These are phyloP conservation scores for Epirrhoe alternata DNA, from an alignment of 2,888 invertebrate species.

Conservation along the genomic window DNA sequence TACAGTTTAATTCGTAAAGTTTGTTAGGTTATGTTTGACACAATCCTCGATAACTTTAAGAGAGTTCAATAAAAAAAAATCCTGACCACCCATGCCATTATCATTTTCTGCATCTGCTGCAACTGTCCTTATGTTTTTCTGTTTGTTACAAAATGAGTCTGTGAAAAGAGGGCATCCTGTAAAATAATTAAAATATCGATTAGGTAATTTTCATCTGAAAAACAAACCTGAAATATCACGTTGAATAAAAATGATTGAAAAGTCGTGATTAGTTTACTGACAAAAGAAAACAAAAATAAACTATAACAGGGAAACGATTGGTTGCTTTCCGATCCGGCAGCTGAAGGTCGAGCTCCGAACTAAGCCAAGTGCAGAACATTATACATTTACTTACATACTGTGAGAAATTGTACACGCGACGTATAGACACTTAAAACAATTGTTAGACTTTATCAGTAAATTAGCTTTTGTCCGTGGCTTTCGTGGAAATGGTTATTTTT, in stretches of 20 bases:
- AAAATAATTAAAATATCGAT: no score
- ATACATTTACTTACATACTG: not conserved
- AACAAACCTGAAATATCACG: not conserved
- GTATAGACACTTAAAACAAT: not conserved
- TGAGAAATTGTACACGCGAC: conserved; percentile 1
- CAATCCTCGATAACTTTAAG: no score
- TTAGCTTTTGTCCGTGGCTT: not conserved
- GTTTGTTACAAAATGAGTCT: no score
- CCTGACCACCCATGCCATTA: no score
- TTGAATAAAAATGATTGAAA: conserved; percentile 30
- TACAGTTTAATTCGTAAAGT: no score
- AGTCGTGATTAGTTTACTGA: conserved; percentile 52
- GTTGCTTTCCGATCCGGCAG: conserved; percentile 55
- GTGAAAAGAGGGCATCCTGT: no score
- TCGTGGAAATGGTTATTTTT: no score
- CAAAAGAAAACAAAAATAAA: conserved; percentile 60
- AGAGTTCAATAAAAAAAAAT: no score
- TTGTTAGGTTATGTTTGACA: no score
- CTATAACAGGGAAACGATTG: conserved; percentile 55
- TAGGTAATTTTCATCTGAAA: no score
- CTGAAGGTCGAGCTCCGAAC: conserved; percentile 35
- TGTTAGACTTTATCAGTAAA: not conserved
- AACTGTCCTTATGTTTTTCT: no score
- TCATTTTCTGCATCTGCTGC: no score
- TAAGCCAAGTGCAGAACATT: conserved; percentile 19